Percentiles rank a stretch among this genome's conserved stretches.
Evolutionary conservation across 2,888 invertebrate genomes (phyloP).

Genomic region (Thecocarcelia acutangulata): DNA sequence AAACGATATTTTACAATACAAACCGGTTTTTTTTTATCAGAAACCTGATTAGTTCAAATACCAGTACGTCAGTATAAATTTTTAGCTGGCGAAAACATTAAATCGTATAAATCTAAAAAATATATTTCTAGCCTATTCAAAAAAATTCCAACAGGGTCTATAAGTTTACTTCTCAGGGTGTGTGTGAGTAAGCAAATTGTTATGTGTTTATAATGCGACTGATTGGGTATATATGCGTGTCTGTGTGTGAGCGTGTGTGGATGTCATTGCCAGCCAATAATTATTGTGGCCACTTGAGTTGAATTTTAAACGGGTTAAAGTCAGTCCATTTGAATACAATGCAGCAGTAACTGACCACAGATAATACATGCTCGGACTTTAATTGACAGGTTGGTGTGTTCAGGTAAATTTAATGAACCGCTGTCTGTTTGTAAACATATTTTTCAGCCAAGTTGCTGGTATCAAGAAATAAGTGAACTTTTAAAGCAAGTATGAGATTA

Average conservation of each 20-base stretch:
- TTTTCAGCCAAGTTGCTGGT: too few relatives aligned
- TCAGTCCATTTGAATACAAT: background rate
- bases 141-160: background rate
- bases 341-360: constrained; percentile 45
- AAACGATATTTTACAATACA: too few relatives aligned
- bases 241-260: background rate
- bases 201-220: background rate
- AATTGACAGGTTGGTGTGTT: background rate
- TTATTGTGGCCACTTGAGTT: constrained; percentile 49
- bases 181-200: background rate
- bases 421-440: background rate
- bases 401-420: background rate
- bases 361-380: background rate
- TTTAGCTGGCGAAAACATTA: too few relatives aligned
- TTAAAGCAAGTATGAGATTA: too few relatives aligned
- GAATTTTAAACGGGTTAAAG: constrained; percentile 47
- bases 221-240: background rate
- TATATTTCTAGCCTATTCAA: too few relatives aligned
- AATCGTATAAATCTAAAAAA: too few relatives aligned
- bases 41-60: too few relatives aligned
- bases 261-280: constrained; percentile 57
- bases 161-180: background rate
- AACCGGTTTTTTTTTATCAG: too few relatives aligned
- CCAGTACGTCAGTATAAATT: too few relatives aligned
- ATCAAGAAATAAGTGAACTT: too few relatives aligned